Percentiles rank a stretch among this genome's conserved stretches.
phyloP scores from a whole-genome alignment of 1,140 invertebrate species.

The Nebria ingens region DNA sequence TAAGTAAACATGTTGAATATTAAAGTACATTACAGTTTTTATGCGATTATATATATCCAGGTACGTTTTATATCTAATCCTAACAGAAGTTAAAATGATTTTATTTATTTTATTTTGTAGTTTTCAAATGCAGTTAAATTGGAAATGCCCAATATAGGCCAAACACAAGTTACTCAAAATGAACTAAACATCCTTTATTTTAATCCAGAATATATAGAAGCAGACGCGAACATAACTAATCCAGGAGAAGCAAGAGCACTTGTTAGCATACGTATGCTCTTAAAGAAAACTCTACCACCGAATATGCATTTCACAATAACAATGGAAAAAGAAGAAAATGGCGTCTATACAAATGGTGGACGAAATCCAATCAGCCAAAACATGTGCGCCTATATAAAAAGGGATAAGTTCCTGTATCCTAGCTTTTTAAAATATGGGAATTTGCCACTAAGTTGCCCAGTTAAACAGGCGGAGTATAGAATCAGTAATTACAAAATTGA shows the following conservation, averaged over 20 bases:
- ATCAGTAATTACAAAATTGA: neutral
- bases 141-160: too few relatives aligned
- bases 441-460: neutral
- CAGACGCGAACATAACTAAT: neutral
- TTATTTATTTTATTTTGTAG: too few relatives aligned
- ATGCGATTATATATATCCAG: too few relatives aligned
- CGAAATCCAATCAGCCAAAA: neutral
- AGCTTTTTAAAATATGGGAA: neutral
- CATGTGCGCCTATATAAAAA: neutral
- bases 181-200: neutral
- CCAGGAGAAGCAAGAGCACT: neutral
- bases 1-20: too few relatives aligned
- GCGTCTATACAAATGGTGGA: neutral
- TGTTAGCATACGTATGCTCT: neutral
- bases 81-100: too few relatives aligned
- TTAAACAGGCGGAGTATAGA: neutral
- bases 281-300: neutral
- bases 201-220: neutral
- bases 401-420: neutral
- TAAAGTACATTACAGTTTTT: too few relatives aligned
- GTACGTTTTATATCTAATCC: too few relatives aligned
- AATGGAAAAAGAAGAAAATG: neutral
- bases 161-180: neutral
- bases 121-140: too few relatives aligned
- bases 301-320: neutral